These are phyloP conservation scores for Catocala nupta DNA, from an alignment of 2,888 invertebrate genomes.

Conservation along the genomic window DNA sequence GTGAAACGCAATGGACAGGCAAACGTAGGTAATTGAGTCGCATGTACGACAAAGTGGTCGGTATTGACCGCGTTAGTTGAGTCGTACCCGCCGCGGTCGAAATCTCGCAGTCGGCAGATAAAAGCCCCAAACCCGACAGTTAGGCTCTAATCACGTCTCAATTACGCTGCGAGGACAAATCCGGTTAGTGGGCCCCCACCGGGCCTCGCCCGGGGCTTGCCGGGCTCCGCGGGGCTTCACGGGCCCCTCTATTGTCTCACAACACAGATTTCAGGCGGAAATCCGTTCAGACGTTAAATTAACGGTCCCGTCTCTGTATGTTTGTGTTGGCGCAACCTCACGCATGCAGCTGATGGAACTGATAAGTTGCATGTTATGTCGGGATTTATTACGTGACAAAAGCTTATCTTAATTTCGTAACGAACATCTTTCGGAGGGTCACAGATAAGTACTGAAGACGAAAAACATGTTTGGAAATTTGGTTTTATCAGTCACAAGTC, in stretches of 20 bases:
- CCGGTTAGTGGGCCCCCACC: slow-evolving; percentile 6
- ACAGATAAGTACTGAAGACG: no score
- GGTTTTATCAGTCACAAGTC: no score
- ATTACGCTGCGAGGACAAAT: slow-evolving; percentile 37
- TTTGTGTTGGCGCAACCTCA: neutral
- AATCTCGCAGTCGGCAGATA: neutral
- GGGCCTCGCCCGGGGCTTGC: neutral
- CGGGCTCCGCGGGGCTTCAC: neutral
- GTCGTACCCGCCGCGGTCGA: no score
- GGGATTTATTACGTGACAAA: no score
- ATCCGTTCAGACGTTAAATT: slow-evolving; percentile 33
- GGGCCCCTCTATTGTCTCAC: slow-evolving; percentile 22
- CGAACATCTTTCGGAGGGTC: no score
- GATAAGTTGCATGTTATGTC: neutral
- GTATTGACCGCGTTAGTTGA: no score
- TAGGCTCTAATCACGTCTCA: slow-evolving; percentile 28
- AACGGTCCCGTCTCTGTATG: slow-evolving; percentile 15
- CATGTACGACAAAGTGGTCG: no score
- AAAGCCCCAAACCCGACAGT: slow-evolving; percentile 30
- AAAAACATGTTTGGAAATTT: no score
- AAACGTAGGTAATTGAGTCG: no score
- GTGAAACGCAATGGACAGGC: no score
- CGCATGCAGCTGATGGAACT: neutral
- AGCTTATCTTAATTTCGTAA: no score
- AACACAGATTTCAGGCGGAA: slow-evolving; percentile 19